Conservation (phyloP, 1,140 invertebrate species). For the silkworm (Bombyx mori) region ASM3026992v2 NC_085107.1:8319501-8320000, state of each 20-base stretch:
- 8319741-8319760: constrained; percentile 76
- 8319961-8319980: constrained; percentile 83
- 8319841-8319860: background rate
- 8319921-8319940: constrained; percentile 79
- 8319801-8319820: background rate
- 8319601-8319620: too few relatives aligned
- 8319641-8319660: constrained; percentile 21
- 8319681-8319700: constrained; percentile 33
- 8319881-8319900: constrained; percentile 79
- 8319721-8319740: constrained; percentile 78
- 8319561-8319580: background rate
- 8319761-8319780: constrained; percentile 80
- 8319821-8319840: background rate
- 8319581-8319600: background rate
- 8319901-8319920: constrained; percentile 80
- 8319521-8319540: background rate
- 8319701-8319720: constrained; percentile 72
- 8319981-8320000: constrained; percentile 74
- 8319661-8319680: constrained; percentile 27
- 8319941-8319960: constrained; percentile 80
- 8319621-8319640: too few relatives aligned
- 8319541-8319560: background rate
- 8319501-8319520: too few relatives aligned
- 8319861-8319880: constrained; percentile 44
- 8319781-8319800: constrained; percentile 73